Base-by-base conservation (phyloP, 2,113 vertebrate genomes). In the Pongo pygmaeus region DNA sequence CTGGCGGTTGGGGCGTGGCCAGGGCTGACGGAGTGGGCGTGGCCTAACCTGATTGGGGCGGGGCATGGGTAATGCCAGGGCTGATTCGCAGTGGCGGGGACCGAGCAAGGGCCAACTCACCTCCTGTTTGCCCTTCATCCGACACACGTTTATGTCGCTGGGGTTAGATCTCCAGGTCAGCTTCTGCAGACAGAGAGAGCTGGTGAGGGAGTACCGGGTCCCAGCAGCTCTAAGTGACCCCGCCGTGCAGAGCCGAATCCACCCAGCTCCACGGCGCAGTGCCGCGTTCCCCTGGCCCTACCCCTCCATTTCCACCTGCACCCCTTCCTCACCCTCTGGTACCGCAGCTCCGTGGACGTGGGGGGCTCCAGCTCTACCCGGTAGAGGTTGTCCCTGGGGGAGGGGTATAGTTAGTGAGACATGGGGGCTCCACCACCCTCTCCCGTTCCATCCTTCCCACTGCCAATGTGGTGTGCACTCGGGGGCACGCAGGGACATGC, bases 41-140 rank as follows among this genome's bases (percentile, higher is more conserved):
- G 81, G 72, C 16, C 10, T 2, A 23, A 6, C 2, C 70, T 35
- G 59, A 61, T 9, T 61, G 55, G 72, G 30, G n/a, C 35, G 48
- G 16, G 50, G 98, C 27, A 64, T 64, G 12, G 61, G 61, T 30
- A 64, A 64, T 3, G 23, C 72, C 85, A n/a, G 46, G 23, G 32
- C 0, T 0, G 74, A 13, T 30, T 40, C 69, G 22, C 23, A 48
- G 50, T 25, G 74, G 1, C 27, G 5, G 12, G 27, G 27, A 64
- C 61, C 2, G 27, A 64, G 27, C 27, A 11, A 10, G 61, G 13
- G n/a, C 20, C 35, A 64, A 93, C 94, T 84, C 97, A 99, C 99
- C 99, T 99, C 99, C 27, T 99, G 99, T 74, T 99, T 99, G 94
- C 99, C 99, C 98, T 99, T 99, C 99, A 99, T 99, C 78, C 99